Base-by-base conservation (phyloP, 2,888 invertebrate genomes). In the Alviniconcha strummeri region DNA sequence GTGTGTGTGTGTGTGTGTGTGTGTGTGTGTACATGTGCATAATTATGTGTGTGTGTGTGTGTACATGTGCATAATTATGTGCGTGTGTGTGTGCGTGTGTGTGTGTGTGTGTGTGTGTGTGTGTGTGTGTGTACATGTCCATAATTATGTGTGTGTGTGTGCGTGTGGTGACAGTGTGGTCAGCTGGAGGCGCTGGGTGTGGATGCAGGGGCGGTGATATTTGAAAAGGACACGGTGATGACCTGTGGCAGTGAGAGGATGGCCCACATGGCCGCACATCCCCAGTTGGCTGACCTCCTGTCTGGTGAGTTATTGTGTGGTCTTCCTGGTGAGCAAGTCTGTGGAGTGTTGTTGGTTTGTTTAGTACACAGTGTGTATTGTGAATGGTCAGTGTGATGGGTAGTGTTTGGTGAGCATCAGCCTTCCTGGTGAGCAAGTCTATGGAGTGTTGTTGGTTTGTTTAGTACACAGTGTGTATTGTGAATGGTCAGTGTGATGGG, bases 21-120 rank as follows among this genome's bases (percentile, higher is more conserved):
- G 69, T 69, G 69, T 69, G 6, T 17, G 69, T 13, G 69, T 69
- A 4, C n/a, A n/a, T n/a, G n/a, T n/a, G n/a, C n/a, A n/a, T n/a
- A n/a, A n/a, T n/a, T n/a, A n/a, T 69, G 75, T 75, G 36, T 52
- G 8, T 52, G 72, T 75, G 75, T n/a, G 75, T 55, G 75, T 13
- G 75, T n/a, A n/a, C n/a, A n/a, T n/a, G n/a, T n/a, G n/a, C n/a
- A n/a, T n/a, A n/a, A n/a, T n/a, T n/a, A n/a, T n/a, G n/a, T n/a
- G n/a, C n/a, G 6, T 52, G 6, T 7, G 75, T 36, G 36, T 9
- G 75, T 75, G 75, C 1, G 36, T 52, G 36, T 19, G 75, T 75
- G 36, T 13, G 75, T 55, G 11, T 75, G 52, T 75, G 72, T 36
- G 4, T 54, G 36, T 75, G 36, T 75, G 75, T 75, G 36, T 75